Evolutionary conservation across 1,140 invertebrate species (phyloP).

Genomic region (Leptonema lineaticorne): DNA sequence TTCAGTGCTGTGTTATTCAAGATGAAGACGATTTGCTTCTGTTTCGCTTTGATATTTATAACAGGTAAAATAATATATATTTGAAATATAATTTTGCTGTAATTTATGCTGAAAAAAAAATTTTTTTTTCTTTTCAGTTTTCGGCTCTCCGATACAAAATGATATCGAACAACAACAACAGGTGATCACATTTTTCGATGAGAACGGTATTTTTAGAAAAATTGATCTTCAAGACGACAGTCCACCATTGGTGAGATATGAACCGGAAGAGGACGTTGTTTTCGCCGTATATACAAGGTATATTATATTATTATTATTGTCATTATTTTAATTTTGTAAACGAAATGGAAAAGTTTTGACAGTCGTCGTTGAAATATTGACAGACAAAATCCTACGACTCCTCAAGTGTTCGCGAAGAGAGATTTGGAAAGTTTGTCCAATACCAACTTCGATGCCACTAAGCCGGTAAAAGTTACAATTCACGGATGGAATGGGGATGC

Average conservation of each 20-base stretch:
- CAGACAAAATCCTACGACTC: not conserved
- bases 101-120: not conserved
- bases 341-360: too few species aligned
- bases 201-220: not conserved
- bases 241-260: not conserved
- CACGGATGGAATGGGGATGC: constrained; percentile 15
- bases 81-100: too few species aligned
- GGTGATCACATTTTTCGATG: not conserved
- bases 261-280: not conserved
- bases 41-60: not conserved
- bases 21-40: not conserved
- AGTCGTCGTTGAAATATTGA: not conserved
- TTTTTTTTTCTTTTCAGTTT: not conserved
- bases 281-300: not conserved
- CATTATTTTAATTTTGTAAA: too few species aligned
- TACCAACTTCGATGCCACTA: not conserved
- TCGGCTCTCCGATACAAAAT: not conserved
- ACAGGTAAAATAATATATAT: not conserved
- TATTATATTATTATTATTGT: too few species aligned
- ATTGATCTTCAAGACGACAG: not conserved
- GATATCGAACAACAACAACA: not conserved
- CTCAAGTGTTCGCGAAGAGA: not conserved
- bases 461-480: not conserved
- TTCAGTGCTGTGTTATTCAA: too few species aligned
- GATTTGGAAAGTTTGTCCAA: not conserved